Conservation (phyloP, 1,140 invertebrate genomes). For the Euschistus heros region DNA sequence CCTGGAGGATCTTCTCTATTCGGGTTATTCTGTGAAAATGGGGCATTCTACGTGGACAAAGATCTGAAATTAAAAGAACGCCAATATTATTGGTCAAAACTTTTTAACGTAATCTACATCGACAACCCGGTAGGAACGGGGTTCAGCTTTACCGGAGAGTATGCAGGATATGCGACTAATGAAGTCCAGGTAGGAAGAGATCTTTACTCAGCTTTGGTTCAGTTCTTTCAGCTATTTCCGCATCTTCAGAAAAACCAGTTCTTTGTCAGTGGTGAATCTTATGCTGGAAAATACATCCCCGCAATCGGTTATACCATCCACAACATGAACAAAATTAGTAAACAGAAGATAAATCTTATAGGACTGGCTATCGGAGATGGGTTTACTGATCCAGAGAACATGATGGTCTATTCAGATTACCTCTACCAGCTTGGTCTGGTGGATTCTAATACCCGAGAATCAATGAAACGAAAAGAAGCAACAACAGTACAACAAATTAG, state of each 20-base stretch:
- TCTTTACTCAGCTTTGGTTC: conserved; percentile 50
- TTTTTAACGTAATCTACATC: no score
- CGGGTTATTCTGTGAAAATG: conserved; percentile 58
- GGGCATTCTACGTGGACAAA: conserved; percentile 35
- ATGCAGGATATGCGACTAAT: no score
- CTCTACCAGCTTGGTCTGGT: conserved; percentile 61
- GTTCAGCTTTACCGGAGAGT: no score
- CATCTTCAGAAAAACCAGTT: conserved; percentile 29
- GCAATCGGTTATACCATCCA: conserved; percentile 42
- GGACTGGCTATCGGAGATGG: no score
- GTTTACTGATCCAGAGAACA: no score
- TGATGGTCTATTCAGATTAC: no score
- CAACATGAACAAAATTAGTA: conserved; percentile 43
- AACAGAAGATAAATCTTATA: conserved; percentile 50
- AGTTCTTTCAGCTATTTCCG: conserved; percentile 57
- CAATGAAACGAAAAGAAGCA: conserved; percentile 25
- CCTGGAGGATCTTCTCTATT: conserved; percentile 59
- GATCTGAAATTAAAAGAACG: no score
- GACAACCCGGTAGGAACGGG: no score
- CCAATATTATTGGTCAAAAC: no score
- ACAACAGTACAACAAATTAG: neutral
- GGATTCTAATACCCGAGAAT: conserved; percentile 23
- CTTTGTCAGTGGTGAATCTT: conserved; percentile 33
- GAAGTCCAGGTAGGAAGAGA: conserved; percentile 58
- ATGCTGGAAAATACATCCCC: conserved; percentile 48